Evolutionary conservation across 2,113 vertebrate genomes (phyloP).

Genomic region (Ptilorrhoa leucosticta): DNA sequence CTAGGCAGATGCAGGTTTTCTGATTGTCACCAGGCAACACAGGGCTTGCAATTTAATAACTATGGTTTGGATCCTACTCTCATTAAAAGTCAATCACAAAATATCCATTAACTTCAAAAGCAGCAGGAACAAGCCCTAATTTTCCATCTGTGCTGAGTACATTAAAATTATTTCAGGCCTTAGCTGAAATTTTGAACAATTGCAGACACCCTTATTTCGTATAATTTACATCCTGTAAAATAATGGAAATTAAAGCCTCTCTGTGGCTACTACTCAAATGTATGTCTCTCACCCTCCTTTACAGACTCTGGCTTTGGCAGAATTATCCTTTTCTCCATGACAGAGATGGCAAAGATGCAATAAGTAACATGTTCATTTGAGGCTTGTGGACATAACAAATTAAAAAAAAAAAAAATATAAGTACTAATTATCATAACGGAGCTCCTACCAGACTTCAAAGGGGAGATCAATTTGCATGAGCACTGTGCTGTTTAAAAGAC

Average conservation of each 20-base stretch:
- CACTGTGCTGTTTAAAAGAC: neutral
- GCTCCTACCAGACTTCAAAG: neutral
- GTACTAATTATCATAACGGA: neutral
- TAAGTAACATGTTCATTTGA: neutral
- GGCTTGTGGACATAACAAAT: neutral
- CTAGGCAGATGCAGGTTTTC: neutral
- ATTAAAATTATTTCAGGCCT: constrained; percentile 1
- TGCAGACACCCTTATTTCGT: neutral
- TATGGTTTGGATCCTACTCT: neutral
- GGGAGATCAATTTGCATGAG: neutral
- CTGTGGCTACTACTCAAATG: neutral
- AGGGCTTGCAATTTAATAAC: neutral
- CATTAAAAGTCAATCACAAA: constrained; percentile 41
- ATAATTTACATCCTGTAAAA: neutral
- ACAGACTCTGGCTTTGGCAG: neutral
- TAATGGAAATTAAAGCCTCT: neutral
- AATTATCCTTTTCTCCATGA: neutral
- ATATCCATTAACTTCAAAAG: constrained; percentile 45
- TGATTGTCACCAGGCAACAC: constrained; percentile 39
- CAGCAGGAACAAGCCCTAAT: neutral
- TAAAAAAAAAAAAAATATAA: neutral
- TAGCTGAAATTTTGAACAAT: constrained; percentile 1
- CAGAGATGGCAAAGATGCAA: neutral
- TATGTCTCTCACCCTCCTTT: neutral
- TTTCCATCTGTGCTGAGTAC: constrained; percentile 19